A percentile compares a stretch with the other conserved stretches of the same genome.
These are phyloP conservation scores for Embiotoca jacksoni DNA, from an alignment of 2,113 vertebrate genomes.

Conservation along the genomic window DNA sequence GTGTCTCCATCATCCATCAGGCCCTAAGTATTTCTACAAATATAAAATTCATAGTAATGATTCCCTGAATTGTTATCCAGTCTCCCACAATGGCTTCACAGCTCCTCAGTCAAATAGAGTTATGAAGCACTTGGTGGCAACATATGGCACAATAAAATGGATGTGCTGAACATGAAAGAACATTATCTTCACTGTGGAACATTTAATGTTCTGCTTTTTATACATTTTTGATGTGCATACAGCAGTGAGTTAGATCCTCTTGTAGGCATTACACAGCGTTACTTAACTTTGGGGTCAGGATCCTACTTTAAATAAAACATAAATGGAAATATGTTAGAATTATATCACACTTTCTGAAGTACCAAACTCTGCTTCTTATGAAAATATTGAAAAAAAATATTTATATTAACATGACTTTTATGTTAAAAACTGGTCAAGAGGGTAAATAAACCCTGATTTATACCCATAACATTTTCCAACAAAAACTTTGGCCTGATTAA, in stretches of 20 bases:
- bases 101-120: conserved; percentile 11
- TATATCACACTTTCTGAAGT: not conserved
- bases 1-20: not conserved
- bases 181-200: conserved; percentile 9
- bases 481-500: no score
- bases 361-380: not conserved
- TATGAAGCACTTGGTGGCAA: conserved; percentile 9
- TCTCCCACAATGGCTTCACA: conserved; percentile 13
- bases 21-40: conserved; percentile 9
- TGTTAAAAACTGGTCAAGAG: no score
- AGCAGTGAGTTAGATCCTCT: not conserved
- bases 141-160: conserved; percentile 7
- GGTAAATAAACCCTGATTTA: not conserved
- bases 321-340: no score
- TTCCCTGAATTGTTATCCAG: conserved; percentile 17
- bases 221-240: not conserved
- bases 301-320: not conserved
- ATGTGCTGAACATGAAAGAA: conserved; percentile 33
- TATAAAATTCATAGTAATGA: conserved; percentile 24
- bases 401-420: not conserved
- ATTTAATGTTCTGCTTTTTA: conserved; percentile 11
- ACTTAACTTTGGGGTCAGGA: not conserved
- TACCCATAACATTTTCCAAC: not conserved
- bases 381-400: not conserved
- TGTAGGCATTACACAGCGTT: not conserved